Base-by-base conservation (phyloP, 1,140 invertebrate species). In the Caenorhabditis brenneri region DNA sequence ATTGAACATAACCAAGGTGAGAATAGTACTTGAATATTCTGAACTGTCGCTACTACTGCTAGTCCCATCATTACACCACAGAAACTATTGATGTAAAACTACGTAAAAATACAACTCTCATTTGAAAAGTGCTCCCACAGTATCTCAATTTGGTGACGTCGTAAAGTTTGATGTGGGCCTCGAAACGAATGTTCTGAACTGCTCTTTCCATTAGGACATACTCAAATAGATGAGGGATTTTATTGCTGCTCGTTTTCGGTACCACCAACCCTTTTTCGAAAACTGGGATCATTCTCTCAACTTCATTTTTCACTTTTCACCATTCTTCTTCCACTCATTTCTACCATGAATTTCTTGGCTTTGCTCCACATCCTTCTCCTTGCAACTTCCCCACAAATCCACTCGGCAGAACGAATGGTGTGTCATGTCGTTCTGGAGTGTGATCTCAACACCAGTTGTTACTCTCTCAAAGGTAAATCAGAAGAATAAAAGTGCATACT, bases 341-440 rank as follows among this genome's bases (percentile, higher is more conserved):
- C 2, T 6, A n/a, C 12, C 7, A 55, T 65, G 58, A 65, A 15
- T 33, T 33, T 65, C 31, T 27, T 27, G 7, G 3, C 24, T 55
- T 24, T 55, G 2, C n/a, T 74, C 36, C 65, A 74, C 6, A 9
- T 74, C 24, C 5, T 74, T 2, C 65, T 74, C 24, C 36, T 74
- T 1, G 19, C n/a, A 19, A 42, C 27, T 6, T 42, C n/a, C 46
- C 36, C 36, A 15, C 22, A 22, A 4, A 24, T 74, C 10, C 36
- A 7, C 22, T 22, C 36, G 16, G 29, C 36, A 42, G 42, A n/a
- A 15, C 65, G 65, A 2, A 36, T 74, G 9, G 36, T 42, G 22
- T 74, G 65, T n/a, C 9, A 42, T 15, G 36, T 74, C n/a, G 65
- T 74, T 74, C 65, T 74, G 2, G 33, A 74, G n/a, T 74, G 65